Base-by-base conservation (phyloP, 2,888 invertebrate species). In the Tetropium fuscum region DNA sequence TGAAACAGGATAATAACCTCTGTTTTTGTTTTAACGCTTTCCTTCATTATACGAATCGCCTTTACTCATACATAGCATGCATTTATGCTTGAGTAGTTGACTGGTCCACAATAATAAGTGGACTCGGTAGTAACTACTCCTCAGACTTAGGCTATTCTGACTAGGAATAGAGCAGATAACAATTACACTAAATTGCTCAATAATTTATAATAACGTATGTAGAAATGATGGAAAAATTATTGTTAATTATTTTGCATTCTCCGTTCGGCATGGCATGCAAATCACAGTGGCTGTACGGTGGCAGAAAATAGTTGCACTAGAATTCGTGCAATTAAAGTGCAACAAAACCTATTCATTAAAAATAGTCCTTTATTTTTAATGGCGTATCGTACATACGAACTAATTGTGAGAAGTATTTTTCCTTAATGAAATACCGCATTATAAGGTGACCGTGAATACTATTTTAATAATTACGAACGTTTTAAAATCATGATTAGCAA, bases 161-260 rank as follows among this genome's bases (percentile, higher is more conserved):
- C n/a, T n/a, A n/a, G n/a, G n/a, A n/a, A n/a, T n/a, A n/a, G n/a
- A n/a, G n/a, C n/a, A n/a, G 34, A 8, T 22, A 43, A 43, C 15
- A 43, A 43, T 43, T 43, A 43, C 25, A 43, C 20, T 22, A 43
- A 22, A 43, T 41, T 19, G 11, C 20, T 20, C 20, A 41, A 20
- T 43, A 43, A 43, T 43, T 43, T 22, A 43, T 43, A 43, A 43
- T 43, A 43, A 43, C 11, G 11, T 43, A 43, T 22, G 41, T 43
- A 20, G 22, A 43, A 41, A 43, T 25, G 41, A 43, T 43, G 41
- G 22, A 43, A 20, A 43, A 43, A 43, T 43, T 43, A 43, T 43
- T 43, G 7, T 20, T 43, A 43, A 43, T 43, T 43, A 43, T 43
- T 43, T 25, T 25, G 41, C 41, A 43, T 43, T 43, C 41, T 13